Conservation (phyloP, 1,140 invertebrate genomes). For the Magallana angulata region DNA sequence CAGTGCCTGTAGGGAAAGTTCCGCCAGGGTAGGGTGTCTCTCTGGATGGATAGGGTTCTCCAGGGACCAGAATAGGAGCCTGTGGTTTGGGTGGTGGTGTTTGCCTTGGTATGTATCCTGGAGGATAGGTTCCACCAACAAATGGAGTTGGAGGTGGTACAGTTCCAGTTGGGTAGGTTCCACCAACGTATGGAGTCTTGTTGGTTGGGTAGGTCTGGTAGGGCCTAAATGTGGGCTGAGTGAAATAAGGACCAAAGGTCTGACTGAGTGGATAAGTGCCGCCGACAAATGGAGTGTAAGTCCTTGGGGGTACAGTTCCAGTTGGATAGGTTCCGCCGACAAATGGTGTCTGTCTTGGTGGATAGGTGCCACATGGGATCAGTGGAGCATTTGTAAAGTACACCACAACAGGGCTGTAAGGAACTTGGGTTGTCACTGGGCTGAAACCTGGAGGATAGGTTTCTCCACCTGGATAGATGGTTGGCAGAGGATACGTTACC, state of each 20-base stretch:
- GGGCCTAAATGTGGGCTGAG: conserved; percentile 11
- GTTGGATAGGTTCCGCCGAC: conserved; percentile 36
- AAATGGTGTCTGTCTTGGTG: conserved; percentile 20
- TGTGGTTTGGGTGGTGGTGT: conserved; percentile 40
- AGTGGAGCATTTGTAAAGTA: conserved; percentile 27
- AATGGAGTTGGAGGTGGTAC: conserved; percentile 39
- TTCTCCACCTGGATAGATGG: conserved; percentile 27
- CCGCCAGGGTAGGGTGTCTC: conserved; percentile 30
- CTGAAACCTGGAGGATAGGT: conserved; percentile 38
- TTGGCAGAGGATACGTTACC: conserved; percentile 1
- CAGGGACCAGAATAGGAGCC: not conserved
- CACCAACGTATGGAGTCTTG: conserved; percentile 22
- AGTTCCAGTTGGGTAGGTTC: conserved; percentile 40
- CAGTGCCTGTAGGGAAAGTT: conserved; percentile 39
- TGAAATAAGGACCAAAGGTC: conserved; percentile 13
- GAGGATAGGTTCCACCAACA: conserved; percentile 40
- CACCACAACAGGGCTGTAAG: conserved; percentile 22
- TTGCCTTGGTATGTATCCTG: conserved; percentile 20
- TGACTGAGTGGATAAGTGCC: conserved; percentile 20
- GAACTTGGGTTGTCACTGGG: conserved; percentile 18
- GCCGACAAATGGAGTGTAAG: conserved; percentile 26
- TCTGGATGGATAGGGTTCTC: not conserved
- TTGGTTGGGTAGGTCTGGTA: conserved; percentile 34
- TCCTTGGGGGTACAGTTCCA: conserved; percentile 33
- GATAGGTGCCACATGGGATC: conserved; percentile 36